Conservation (phyloP, 2,113 vertebrate species). For the Brienomyrus brachyistius region DNA sequence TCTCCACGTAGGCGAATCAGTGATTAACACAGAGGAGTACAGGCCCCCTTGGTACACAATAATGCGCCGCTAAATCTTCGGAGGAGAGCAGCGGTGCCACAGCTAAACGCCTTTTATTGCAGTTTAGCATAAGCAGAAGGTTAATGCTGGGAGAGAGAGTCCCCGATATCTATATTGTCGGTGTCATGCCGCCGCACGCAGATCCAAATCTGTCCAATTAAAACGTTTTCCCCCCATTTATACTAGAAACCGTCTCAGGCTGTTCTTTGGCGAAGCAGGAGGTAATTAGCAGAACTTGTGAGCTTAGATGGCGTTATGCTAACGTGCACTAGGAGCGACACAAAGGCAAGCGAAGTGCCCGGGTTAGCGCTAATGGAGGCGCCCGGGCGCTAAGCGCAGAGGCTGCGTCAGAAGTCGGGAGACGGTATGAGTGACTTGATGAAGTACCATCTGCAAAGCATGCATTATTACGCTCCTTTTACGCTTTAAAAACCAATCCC, state of each 20-base stretch:
- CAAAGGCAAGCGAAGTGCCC: background rate
- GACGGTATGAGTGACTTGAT: background rate
- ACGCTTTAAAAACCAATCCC: background rate
- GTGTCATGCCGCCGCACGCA: constrained; percentile 32
- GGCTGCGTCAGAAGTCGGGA: background rate
- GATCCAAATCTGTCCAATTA: constrained; percentile 41
- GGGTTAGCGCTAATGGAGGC: background rate
- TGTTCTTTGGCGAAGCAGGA: constrained; percentile 8
- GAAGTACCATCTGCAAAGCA: background rate
- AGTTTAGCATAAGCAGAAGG: constrained; percentile 60
- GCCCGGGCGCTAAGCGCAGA: background rate
- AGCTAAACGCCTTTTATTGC: constrained; percentile 54
- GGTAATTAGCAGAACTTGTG: constrained; percentile 5
- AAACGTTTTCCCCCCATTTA: background rate
- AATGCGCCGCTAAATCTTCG: constrained; percentile 60
- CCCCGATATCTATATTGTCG: constrained; percentile 40
- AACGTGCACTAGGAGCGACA: background rate
- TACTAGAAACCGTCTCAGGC: background rate
- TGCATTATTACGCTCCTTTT: background rate
- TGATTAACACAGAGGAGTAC: constrained; percentile 62
- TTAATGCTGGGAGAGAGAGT: constrained; percentile 40
- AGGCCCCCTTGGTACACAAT: constrained; percentile 54
- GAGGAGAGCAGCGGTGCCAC: constrained; percentile 44
- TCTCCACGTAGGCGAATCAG: constrained; percentile 50
- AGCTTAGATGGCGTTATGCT: background rate